Conservation (phyloP, 2,888 invertebrate species). For the Exephanes ischioxanthus region DNA sequence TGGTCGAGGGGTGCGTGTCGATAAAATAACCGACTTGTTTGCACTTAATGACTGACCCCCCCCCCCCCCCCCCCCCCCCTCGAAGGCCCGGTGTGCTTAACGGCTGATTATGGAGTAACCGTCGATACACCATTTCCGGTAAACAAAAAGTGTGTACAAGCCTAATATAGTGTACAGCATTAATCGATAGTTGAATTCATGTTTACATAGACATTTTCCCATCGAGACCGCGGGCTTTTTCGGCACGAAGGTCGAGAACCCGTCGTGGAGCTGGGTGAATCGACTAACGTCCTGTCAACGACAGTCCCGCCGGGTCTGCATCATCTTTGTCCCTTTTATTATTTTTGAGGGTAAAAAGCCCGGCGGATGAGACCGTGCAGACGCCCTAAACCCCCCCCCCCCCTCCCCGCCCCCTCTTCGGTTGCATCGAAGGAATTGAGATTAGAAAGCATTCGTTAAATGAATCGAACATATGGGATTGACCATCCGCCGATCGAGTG, state of each 20-base stretch:
- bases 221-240: slow-evolving; percentile 26
- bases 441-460: slow-evolving; percentile 48
- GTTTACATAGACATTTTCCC: too few relatives aligned
- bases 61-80: slow-evolving; percentile 31
- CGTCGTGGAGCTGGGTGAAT: slow-evolving; percentile 62
- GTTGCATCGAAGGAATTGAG: slow-evolving; percentile 40
- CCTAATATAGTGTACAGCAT: too few relatives aligned
- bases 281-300: slow-evolving; percentile 72
- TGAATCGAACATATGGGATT: neutral
- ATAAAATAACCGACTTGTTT: slow-evolving; percentile 78
- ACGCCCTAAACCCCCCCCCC: too few relatives aligned
- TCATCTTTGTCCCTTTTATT: slow-evolving; percentile 68
- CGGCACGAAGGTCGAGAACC: neutral
- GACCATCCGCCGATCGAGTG: neutral
- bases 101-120: slow-evolving; percentile 42
- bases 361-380: slow-evolving; percentile 38
- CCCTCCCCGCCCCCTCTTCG: too few relatives aligned
- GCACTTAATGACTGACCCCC: slow-evolving; percentile 70
- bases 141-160: slow-evolving; percentile 10
- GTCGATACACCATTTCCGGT: slow-evolving; percentile 46
- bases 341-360: slow-evolving; percentile 52
- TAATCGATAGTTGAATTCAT: too few relatives aligned
- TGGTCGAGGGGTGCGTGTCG: slow-evolving; percentile 71
- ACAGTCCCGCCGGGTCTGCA: slow-evolving; percentile 67
- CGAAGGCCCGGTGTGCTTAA: slow-evolving; percentile 51